phyloP scores from a whole-genome alignment of 2,888 invertebrate genomes.

The Morpho deidamia region DNA sequence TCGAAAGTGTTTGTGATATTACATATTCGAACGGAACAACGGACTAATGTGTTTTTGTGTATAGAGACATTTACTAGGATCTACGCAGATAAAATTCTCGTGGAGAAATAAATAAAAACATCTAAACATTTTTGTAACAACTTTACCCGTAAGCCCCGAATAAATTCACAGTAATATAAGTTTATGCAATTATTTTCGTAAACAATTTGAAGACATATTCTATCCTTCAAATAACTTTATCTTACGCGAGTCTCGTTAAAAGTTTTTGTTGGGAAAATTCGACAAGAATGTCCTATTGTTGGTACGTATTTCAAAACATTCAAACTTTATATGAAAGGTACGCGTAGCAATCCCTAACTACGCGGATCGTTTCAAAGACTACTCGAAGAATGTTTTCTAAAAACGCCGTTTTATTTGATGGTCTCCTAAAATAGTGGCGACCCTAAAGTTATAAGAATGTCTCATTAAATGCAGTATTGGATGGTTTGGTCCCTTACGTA shows the following conservation, averaged over 20 bases:
- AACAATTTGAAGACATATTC: not conserved
- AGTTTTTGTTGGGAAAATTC: conserved; percentile 13
- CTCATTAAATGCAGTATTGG: conserved; percentile 20
- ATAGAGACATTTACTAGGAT: no score
- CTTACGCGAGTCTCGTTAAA: conserved; percentile 17
- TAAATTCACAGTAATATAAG: not conserved
- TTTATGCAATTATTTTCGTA: not conserved
- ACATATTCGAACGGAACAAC: no score
- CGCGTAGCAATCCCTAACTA: conserved; percentile 14
- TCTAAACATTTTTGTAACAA: not conserved
- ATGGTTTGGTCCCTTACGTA: conserved; percentile 11
- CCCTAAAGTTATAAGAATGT: conserved; percentile 24
- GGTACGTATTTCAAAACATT: conserved; percentile 13
- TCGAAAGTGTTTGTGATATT: no score
- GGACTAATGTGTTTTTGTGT: no score
- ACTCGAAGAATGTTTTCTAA: conserved; percentile 16
- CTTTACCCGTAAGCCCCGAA: no score
- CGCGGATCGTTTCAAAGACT: conserved; percentile 12
- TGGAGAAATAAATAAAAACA: not conserved
- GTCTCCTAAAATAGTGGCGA: conserved; percentile 18
- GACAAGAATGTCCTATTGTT: conserved; percentile 20
- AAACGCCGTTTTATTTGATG: conserved; percentile 20
- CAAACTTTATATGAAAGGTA: conserved; percentile 18
- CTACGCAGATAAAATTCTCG: no score
- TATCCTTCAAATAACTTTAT: not conserved